Percentiles rank a stretch among this genome's conserved stretches.
Evolutionary conservation across 1,140 invertebrate genomes (phyloP).

Genomic region (Thereuonema tuberculata): DNA sequence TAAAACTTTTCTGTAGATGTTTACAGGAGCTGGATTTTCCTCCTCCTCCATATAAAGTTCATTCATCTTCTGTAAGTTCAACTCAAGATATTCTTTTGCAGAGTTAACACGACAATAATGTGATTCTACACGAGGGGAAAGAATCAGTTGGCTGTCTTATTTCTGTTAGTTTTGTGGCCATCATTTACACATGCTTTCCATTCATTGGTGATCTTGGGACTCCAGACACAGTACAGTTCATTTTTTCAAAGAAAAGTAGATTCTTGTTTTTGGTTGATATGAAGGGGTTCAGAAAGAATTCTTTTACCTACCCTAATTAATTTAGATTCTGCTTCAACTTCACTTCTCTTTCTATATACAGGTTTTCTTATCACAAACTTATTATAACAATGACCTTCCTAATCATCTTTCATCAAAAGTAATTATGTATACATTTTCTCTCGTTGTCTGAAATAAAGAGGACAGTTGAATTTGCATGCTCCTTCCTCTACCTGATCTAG

Average conservation of each 20-base stretch:
- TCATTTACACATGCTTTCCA: not conserved
- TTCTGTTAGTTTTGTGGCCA: not conserved
- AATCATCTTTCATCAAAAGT: too few relatives aligned
- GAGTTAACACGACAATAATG: not conserved
- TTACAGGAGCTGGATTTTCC: not conserved
- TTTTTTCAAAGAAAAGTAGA: not conserved
- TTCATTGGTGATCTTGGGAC: not conserved
- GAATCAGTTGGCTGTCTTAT: too few relatives aligned
- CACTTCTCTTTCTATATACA: too few relatives aligned
- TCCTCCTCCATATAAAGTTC: not conserved
- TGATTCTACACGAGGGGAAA: not conserved
- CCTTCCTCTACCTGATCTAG: too few relatives aligned
- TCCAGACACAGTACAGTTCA: not conserved
- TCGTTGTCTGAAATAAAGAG: too few relatives aligned
- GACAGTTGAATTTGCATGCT: too few relatives aligned
- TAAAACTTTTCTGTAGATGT: not conserved
- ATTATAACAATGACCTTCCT: too few relatives aligned
- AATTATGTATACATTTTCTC: too few relatives aligned
- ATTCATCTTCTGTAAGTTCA: not conserved
- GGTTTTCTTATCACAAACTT: too few relatives aligned
- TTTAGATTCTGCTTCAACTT: too few relatives aligned
- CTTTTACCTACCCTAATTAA: too few relatives aligned
- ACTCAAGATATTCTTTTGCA: not conserved
- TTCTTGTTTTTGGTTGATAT: not conserved
- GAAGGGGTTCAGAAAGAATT: not conserved